phyloP scores from a whole-genome alignment of 2,797 vertebrate species.

The Enteromius radiatus region DNA sequence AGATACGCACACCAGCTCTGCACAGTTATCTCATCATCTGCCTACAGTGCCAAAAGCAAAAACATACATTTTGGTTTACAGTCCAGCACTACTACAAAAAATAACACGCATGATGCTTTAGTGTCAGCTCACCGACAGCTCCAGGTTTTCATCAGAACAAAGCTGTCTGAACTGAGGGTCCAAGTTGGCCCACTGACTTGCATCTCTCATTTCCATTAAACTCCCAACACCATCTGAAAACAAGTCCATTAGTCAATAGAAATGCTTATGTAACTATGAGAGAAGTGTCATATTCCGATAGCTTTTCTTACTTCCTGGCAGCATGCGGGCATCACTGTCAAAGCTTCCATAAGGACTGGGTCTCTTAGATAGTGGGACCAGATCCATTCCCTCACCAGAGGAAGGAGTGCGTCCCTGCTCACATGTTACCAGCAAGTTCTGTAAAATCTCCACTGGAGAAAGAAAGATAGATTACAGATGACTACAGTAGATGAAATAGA shows the following conservation, averaged over 20 bases:
- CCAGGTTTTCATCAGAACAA: slow-evolving; percentile 63
- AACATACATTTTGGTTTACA: slow-evolving; percentile 5
- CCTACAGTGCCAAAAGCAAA: slow-evolving; percentile 31
- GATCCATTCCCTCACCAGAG: slow-evolving; percentile 60
- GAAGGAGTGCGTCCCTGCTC: slow-evolving; percentile 58
- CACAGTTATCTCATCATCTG: slow-evolving; percentile 42
- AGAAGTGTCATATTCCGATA: background rate
- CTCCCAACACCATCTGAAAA: slow-evolving; percentile 69
- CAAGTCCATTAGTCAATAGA: background rate
- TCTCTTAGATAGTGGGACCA: slow-evolving; percentile 59
- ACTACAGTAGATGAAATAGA: background rate
- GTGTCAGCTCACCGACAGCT: slow-evolving; percentile 71
- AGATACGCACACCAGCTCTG: background rate
- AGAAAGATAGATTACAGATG: slow-evolving; percentile 5
- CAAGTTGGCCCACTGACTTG: slow-evolving; percentile 50
- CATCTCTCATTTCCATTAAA: slow-evolving; percentile 66
- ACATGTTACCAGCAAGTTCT: slow-evolving; percentile 76
- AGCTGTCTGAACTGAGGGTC: slow-evolving; percentile 69
- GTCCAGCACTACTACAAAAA: background rate
- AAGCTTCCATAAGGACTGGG: slow-evolving; percentile 75
- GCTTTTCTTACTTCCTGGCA: slow-evolving; percentile 73
- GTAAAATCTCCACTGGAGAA: slow-evolving; percentile 84
- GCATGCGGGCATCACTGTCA: slow-evolving; percentile 60
- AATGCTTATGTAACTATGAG: background rate
- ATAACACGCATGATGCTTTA: background rate